phyloP scores from a whole-genome alignment of 2,888 invertebrate species.

The Mactromeris polynyma region DNA sequence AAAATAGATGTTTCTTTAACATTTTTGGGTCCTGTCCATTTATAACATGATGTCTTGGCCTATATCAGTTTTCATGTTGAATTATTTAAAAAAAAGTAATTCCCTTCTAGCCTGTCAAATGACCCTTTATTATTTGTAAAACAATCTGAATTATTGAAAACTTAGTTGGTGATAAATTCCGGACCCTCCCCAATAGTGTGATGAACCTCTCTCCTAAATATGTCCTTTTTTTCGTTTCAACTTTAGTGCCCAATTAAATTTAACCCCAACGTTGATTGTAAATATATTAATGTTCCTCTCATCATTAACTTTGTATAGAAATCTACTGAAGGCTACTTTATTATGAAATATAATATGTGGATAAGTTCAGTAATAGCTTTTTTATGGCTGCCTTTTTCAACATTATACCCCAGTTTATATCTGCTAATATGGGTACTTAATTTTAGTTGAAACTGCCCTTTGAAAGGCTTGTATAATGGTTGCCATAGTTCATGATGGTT shows the following conservation, averaged over 20 bases:
- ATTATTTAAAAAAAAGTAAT: background rate
- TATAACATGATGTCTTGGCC: background rate
- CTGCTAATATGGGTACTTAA: conserved; percentile 22
- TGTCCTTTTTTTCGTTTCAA: background rate
- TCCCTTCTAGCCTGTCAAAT: background rate
- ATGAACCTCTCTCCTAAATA: background rate
- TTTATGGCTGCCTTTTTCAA: conserved; percentile 22
- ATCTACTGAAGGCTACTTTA: conserved; percentile 29
- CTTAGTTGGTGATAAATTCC: background rate
- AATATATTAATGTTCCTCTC: background rate
- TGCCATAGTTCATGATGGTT: background rate
- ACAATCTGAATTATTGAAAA: conserved; percentile 1
- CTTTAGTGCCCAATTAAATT: conserved; percentile 10
- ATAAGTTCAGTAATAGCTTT: conserved; percentile 21
- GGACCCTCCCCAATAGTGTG: background rate
- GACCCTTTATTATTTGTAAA: background rate
- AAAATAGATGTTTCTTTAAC: background rate
- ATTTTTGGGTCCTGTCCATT: background rate
- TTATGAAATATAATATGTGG: conserved; percentile 31
- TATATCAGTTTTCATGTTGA: background rate
- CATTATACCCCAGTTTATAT: conserved; percentile 23
- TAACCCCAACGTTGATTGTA: background rate
- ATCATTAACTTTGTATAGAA: conserved; percentile 6
- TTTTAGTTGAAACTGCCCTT: conserved; percentile 18
- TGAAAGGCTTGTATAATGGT: background rate